A percentile compares a stretch with the other conserved stretches of the same genome.
phyloP scores from a whole-genome alignment of 2,797 vertebrate genomes.

The Syngnathus acus region DNA sequence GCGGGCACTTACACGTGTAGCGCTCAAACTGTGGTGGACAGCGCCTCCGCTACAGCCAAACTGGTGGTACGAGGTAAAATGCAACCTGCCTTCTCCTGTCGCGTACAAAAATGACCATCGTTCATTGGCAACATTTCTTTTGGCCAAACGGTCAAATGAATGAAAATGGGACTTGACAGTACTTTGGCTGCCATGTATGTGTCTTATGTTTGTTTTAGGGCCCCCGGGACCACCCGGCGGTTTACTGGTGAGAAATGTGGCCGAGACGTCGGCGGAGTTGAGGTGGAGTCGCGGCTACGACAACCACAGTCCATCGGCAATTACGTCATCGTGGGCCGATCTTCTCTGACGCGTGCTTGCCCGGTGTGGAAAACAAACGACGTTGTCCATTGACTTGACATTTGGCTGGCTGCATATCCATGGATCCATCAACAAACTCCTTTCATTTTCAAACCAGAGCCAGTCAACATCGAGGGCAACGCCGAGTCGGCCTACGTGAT shows the following conservation, averaged over 20 bases:
- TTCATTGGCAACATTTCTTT: too few relatives aligned
- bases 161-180: background rate
- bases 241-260: conserved; percentile 80
- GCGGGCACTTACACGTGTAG: conserved; percentile 82
- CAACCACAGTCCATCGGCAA: conserved; percentile 95
- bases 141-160: too few relatives aligned
- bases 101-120: too few relatives aligned
- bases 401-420: too few relatives aligned
- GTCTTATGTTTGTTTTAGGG: conserved; percentile 55
- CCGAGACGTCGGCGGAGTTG: conserved; percentile 80
- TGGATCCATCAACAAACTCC: background rate
- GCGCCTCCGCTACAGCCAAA: conserved; percentile 76
- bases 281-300: conserved; percentile 94
- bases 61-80: conserved; percentile 86
- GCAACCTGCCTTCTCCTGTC: background rate
- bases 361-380: conserved; percentile 54
- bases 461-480: conserved; percentile 87
- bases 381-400: too few relatives aligned
- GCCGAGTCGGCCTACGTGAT: conserved; percentile 82
- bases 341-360: too few relatives aligned
- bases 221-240: conserved; percentile 93
- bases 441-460: conserved; percentile 64
- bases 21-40: conserved; percentile 94
- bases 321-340: conserved; percentile 81
- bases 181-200: background rate